These are phyloP conservation scores for Palythoa grandiflora DNA, from an alignment of 92 coral and sea anemone species.

Conservation along the genomic window DNA sequence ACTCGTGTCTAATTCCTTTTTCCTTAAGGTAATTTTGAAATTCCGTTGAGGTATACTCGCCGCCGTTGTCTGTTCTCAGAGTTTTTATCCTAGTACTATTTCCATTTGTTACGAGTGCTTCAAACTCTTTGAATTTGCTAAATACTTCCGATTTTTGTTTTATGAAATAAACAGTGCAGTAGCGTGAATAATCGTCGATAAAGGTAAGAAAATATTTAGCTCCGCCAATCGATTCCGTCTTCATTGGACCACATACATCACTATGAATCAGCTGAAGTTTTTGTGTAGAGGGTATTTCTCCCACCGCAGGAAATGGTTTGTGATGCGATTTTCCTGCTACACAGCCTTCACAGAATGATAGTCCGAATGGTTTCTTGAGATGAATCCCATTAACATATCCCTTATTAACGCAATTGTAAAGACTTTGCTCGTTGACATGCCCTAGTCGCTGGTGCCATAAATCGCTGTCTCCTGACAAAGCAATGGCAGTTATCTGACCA, in stretches of 20 bases:
- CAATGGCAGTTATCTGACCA: slow-evolving; percentile 34
- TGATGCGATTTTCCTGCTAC: slow-evolving; percentile 53
- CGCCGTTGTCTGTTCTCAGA: slow-evolving; percentile 36
- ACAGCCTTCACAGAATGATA: slow-evolving; percentile 56
- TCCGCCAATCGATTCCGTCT: slow-evolving; percentile 48
- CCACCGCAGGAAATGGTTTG: slow-evolving; percentile 61
- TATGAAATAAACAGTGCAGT: background rate
- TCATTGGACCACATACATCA: slow-evolving; percentile 58
- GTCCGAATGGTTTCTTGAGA: slow-evolving; percentile 43
- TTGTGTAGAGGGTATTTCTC: slow-evolving; percentile 53
- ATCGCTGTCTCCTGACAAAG: slow-evolving; percentile 41
- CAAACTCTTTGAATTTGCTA: slow-evolving; percentile 59
- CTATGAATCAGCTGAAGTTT: slow-evolving; percentile 60
- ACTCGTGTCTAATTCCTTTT: slow-evolving; percentile 60
- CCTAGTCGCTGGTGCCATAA: slow-evolving; percentile 63
- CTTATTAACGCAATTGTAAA: background rate
- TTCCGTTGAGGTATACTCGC: slow-evolving; percentile 49
- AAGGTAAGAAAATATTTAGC: slow-evolving; percentile 60
- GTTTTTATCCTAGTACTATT: slow-evolving; percentile 27
- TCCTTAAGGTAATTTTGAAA: slow-evolving; percentile 39
- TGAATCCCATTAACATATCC: slow-evolving; percentile 5
- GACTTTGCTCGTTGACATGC: slow-evolving; percentile 47
- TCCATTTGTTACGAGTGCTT: slow-evolving; percentile 43
- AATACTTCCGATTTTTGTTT: slow-evolving; percentile 41
- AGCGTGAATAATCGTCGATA: slow-evolving; percentile 36